These are phyloP conservation scores for Mystacides longicornis DNA, from an alignment of 2,888 invertebrate genomes.

Conservation along the genomic window DNA sequence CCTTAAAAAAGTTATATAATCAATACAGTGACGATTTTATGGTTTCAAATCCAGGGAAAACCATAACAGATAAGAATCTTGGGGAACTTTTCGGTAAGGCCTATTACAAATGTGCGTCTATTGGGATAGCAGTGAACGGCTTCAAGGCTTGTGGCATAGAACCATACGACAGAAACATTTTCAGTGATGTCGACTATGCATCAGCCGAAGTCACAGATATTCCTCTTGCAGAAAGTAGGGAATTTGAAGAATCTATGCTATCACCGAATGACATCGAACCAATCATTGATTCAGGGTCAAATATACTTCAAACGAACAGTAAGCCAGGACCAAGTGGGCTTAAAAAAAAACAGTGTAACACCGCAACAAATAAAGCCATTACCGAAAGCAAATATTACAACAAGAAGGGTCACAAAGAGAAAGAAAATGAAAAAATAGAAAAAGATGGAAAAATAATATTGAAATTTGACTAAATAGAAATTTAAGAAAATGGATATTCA, in stretches of 20 bases:
- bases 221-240: neutral
- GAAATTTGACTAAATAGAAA: neutral
- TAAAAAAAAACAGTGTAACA: constrained; percentile 29
- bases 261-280: neutral
- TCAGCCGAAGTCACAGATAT: constrained; percentile 3
- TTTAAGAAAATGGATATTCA: neutral
- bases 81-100: constrained; percentile 27
- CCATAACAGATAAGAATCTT: constrained; percentile 30
- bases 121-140: constrained; percentile 31
- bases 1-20: constrained; percentile 25
- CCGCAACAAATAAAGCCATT: constrained; percentile 30
- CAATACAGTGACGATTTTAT: constrained; percentile 30
- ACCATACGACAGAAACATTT: constrained; percentile 29
- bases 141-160: constrained; percentile 31
- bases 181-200: constrained; percentile 29
- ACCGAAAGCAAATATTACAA: constrained; percentile 25
- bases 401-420: constrained; percentile 25
- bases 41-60: constrained; percentile 27
- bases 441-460: neutral
- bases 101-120: constrained; percentile 27
- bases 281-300: neutral
- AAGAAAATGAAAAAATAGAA: neutral
- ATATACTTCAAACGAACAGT: neutral
- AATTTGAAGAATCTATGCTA: neutral
- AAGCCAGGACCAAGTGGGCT: neutral